A percentile compares a stretch with the other conserved stretches of the same genome.
Conservation (phyloP, 1,140 invertebrate species). For the Sycophaga agraensis region DNA sequence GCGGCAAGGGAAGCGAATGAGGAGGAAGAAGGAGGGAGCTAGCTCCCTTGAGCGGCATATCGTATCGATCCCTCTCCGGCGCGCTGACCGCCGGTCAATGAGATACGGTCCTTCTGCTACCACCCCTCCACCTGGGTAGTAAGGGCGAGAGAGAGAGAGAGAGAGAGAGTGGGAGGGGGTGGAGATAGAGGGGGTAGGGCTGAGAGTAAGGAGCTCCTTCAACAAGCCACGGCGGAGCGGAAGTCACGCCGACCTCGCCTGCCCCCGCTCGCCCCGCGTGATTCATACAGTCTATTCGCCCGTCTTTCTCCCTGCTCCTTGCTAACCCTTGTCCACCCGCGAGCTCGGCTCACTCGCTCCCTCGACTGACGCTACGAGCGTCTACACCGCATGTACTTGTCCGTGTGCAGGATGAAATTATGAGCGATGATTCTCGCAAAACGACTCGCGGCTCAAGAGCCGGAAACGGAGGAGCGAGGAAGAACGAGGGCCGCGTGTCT, state of each 20-base stretch:
- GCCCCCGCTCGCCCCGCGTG: conserved; percentile 32
- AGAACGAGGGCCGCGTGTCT: too few species aligned
- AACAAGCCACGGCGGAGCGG: too few species aligned
- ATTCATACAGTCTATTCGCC: conserved; percentile 36
- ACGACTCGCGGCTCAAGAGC: too few species aligned
- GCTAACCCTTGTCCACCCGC: too few species aligned
- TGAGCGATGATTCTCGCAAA: background rate
- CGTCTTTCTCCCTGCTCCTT: background rate
- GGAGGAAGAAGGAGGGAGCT: background rate
- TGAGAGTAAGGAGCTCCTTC: conserved; percentile 32
- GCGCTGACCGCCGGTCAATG: conserved; percentile 57
- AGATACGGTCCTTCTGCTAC: conserved; percentile 54
- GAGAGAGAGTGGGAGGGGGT: too few species aligned
- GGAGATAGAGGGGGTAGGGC: too few species aligned
- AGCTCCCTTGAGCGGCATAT: conserved; percentile 25
- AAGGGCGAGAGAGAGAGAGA: too few species aligned
- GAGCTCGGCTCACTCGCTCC: too few species aligned
- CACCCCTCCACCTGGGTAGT: conserved; percentile 30
- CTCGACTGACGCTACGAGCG: too few species aligned
- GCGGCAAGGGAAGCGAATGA: conserved; percentile 7
- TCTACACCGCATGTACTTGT: too few species aligned
- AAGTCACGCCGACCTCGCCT: conserved; percentile 41
- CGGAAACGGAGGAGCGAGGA: too few species aligned
- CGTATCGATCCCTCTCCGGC: conserved; percentile 48
- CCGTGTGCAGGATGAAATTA: background rate